phyloP scores from a whole-genome alignment of 2,888 invertebrate species.

The Trachelus tabidus region DNA sequence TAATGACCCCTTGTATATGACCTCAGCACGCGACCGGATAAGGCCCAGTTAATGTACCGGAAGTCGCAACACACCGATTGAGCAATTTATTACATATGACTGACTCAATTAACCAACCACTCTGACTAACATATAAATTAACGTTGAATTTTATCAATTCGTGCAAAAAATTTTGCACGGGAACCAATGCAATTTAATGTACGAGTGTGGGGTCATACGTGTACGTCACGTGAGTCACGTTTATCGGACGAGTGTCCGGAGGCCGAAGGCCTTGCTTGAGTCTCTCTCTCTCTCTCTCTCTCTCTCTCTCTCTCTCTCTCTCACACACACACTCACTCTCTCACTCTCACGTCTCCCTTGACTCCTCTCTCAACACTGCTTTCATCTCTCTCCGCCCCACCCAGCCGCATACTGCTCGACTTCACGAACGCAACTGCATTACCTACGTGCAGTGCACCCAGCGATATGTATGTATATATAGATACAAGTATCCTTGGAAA shows the following conservation, averaged over 20 bases:
- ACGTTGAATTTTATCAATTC: not conserved
- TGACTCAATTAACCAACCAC: not conserved
- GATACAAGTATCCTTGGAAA: not conserved
- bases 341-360: not conserved
- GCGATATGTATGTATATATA: not conserved
- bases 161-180: not conserved
- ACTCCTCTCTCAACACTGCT: not conserved
- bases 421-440: not conserved
- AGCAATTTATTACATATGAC: not conserved
- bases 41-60: constrained; percentile 44
- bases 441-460: not conserved
- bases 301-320: constrained; percentile 2
- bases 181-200: not conserved
- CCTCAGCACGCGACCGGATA: constrained; percentile 22
- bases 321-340: too few relatives aligned
- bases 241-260: constrained; percentile 6
- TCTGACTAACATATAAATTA: not conserved
- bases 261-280: constrained; percentile 4
- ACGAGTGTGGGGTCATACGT: not conserved
- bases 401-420: not conserved
- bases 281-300: constrained; percentile 2
- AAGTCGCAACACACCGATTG: constrained; percentile 32
- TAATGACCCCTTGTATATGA: not conserved
- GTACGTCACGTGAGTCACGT: not conserved
- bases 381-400: not conserved